Percentiles rank a stretch among this genome's conserved stretches.
These are phyloP conservation scores for Drosophila greeni DNA, from an alignment of 2,888 invertebrate species.

Conservation along the genomic window DNA sequence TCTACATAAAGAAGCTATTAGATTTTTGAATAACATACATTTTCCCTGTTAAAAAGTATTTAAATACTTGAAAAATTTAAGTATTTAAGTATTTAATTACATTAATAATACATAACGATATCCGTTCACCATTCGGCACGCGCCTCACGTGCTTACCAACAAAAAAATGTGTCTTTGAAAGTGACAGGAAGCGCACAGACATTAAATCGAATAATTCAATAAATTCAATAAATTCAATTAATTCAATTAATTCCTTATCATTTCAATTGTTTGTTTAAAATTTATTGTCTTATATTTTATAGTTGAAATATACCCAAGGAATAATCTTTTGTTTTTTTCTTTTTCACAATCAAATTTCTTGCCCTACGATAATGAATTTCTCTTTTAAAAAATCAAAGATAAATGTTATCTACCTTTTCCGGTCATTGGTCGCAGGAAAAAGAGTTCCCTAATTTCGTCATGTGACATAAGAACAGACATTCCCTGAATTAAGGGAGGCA, in stretches of 20 bases:
- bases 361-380: not conserved
- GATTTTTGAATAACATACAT: not conserved
- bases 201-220: slow-evolving; percentile 10
- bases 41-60: not conserved
- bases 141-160: slow-evolving; percentile 5
- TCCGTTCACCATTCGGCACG: slow-evolving; percentile 3
- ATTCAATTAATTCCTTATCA: not conserved
- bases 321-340: not conserved
- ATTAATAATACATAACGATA: not conserved
- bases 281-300: not conserved
- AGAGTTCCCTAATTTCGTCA: slow-evolving; percentile 7
- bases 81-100: not conserved
- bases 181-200: slow-evolving; percentile 7
- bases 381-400: not conserved
- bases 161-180: not conserved
- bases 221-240: slow-evolving; percentile 8
- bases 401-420: not conserved
- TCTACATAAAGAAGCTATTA: no score
- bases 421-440: not conserved
- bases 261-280: not conserved
- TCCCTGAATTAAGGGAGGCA: no score
- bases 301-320: not conserved
- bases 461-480: slow-evolving; percentile 20
- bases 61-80: not conserved
- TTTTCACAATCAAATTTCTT: not conserved